Base-by-base conservation (phyloP, 2,888 invertebrate species). In the Trimorus sp. region DNA sequence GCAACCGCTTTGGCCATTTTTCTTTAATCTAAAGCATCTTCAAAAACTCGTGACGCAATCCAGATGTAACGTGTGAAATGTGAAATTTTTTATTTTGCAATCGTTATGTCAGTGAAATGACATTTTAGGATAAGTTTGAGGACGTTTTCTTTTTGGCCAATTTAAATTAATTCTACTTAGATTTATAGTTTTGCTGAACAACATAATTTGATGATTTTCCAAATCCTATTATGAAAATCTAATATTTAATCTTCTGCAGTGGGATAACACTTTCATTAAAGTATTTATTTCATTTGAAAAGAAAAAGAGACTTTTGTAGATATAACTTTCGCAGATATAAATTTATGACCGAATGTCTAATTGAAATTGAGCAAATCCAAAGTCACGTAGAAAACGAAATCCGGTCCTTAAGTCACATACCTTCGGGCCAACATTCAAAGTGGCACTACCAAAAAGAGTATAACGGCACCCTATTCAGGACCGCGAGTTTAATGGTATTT, bases 381-480 rank as follows among this genome's bases (percentile, higher is more conserved):
- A 71, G 42, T 70, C 37, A 56, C 40, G 49, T 66, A 78, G 78
- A 79, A 82, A 83, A 84, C 65, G 69, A 81, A 79, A 83, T 68
- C 62, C 66, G 71, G 69, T 78, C 65, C 65, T 45, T 26, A 12
- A 62, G 60, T 49, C 49, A 45, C 16, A 73, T 74, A 56, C 48
- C 78, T 60, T 7, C 66, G 75, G 75, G 75, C 66, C 63, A 65
- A 53, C 65, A 48, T 59, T 76, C 63, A 49, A 79, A 79, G 83
- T 79, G 54, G 83, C 66, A 76, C 73, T 69, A 73, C 75, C 59
- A 75, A 82, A 79, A 79, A 71, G 71, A 54, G 59, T 66, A 80
- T 85, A 85, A 85, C 85, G 85, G 85, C 84, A 85, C 78, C 68
- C 71, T 77, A 77, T 73, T 66, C 45, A 74, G 71, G 69, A 77